A percentile compares a stretch with the other conserved stretches of the same genome.
Evolutionary conservation across 2,113 vertebrate species (phyloP).

Genomic region (Amphiprion percula): DNA sequence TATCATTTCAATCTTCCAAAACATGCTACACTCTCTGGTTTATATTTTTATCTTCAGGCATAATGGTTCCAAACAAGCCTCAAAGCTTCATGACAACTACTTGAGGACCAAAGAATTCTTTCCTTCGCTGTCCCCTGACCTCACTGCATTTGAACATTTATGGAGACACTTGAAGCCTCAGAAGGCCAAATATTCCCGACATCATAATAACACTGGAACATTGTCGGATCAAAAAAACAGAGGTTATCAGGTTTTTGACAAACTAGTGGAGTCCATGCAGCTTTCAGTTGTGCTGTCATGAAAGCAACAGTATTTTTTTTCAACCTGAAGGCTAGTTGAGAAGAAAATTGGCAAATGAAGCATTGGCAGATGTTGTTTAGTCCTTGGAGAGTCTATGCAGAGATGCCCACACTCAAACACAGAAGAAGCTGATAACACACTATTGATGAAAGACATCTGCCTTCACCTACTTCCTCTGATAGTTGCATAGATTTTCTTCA

Average conservation of each 20-base stretch:
- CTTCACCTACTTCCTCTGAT: constrained; percentile 66
- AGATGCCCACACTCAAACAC: constrained; percentile 28
- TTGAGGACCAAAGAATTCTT: neutral
- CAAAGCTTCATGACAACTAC: constrained; percentile 12
- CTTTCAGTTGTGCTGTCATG: no score
- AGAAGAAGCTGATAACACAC: constrained; percentile 37
- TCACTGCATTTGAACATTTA: no score
- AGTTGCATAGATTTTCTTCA: constrained; percentile 70
- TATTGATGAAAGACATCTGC: constrained; percentile 62
- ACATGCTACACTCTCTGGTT: no score
- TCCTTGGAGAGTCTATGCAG: constrained; percentile 37
- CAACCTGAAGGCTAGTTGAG: constrained; percentile 20
- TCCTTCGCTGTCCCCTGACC: no score
- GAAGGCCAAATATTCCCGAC: no score
- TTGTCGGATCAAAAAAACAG: no score
- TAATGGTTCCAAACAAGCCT: neutral
- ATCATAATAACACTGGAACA: no score
- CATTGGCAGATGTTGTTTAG: constrained; percentile 25
- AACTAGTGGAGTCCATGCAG: no score
- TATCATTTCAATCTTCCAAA: neutral
- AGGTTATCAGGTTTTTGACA: no score
- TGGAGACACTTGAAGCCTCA: no score
- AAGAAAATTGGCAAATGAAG: constrained; percentile 38
- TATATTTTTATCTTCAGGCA: neutral
- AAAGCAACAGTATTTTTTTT: constrained; percentile 8